phyloP scores from a whole-genome alignment of 2,797 vertebrate genomes.

The Coilia nasus region DNA sequence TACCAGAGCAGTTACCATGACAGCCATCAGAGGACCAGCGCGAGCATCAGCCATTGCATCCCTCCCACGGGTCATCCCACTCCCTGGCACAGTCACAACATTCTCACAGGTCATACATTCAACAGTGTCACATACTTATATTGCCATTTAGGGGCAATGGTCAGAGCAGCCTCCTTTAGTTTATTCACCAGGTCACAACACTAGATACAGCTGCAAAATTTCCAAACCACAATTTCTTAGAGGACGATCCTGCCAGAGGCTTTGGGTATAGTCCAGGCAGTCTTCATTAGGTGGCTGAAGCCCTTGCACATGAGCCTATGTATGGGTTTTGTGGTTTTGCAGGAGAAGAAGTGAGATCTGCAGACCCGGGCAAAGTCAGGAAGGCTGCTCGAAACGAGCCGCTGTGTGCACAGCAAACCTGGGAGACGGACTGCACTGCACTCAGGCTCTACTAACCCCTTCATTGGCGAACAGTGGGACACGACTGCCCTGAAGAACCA shows the following conservation, averaged over 20 bases:
- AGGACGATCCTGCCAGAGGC: no score
- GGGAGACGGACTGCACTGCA: slow-evolving; percentile 49
- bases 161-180: no score
- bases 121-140: no score
- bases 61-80: slow-evolving; percentile 37
- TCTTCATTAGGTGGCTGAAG: background rate
- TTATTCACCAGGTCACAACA: no score
- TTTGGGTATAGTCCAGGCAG: background rate
- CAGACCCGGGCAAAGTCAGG: background rate
- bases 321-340: background rate
- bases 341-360: slow-evolving; percentile 53
- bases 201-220: no score
- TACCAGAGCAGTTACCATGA: slow-evolving; percentile 48
- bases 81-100: slow-evolving; percentile 59
- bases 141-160: no score
- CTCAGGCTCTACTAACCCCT: slow-evolving; percentile 52
- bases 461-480: background rate
- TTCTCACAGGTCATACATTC: slow-evolving; percentile 60
- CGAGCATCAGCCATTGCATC: background rate
- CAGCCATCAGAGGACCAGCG: slow-evolving; percentile 27
- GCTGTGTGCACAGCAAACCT: slow-evolving; percentile 44
- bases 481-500: background rate
- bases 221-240: no score
- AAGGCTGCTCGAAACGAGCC: slow-evolving; percentile 48
- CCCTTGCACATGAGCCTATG: background rate